Evolutionary conservation across 1,140 invertebrate species (phyloP).

Genomic region (Aphidius ervi): DNA sequence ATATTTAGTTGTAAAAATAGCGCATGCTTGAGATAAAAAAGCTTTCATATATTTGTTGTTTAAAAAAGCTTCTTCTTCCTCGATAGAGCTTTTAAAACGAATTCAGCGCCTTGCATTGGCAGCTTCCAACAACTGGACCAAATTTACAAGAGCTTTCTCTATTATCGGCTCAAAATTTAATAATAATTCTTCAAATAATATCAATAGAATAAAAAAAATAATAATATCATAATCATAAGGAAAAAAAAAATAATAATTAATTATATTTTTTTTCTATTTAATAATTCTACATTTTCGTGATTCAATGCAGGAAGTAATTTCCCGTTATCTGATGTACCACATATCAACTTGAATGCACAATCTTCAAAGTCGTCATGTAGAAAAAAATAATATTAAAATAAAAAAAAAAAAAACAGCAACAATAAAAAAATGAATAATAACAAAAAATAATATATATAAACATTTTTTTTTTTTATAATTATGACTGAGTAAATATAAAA

Average conservation of each 20-base stretch:
- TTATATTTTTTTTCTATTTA: too few relatives aligned
- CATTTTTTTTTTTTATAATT: too few relatives aligned
- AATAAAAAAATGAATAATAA: too few relatives aligned
- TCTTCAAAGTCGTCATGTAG: not conserved
- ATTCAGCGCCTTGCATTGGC: slow-evolving; percentile 34
- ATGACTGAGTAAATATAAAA: too few relatives aligned
- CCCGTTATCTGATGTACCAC: not conserved
- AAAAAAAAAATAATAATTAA: too few relatives aligned
- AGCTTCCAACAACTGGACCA: slow-evolving; percentile 40
- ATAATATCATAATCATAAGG: too few relatives aligned
- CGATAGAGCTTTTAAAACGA: slow-evolving; percentile 25
- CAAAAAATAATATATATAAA: too few relatives aligned
- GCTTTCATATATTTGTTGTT: not conserved
- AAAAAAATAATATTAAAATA: not conserved
- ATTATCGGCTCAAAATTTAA: slow-evolving; percentile 40
- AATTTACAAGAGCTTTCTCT: slow-evolving; percentile 32
- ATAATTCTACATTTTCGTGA: not conserved
- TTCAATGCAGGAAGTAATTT: slow-evolving; percentile 3
- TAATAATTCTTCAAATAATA: not conserved
- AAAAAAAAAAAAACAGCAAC: too few relatives aligned
- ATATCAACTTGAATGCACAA: slow-evolving; percentile 3
- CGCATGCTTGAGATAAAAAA: slow-evolving; percentile 23
- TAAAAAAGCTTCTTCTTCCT: not conserved
- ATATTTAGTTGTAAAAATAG: slow-evolving; percentile 7
- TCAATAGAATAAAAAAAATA: not conserved